Evolutionary conservation across 2,113 vertebrate species (phyloP).

Genomic region (Thunnus maccoyii): DNA sequence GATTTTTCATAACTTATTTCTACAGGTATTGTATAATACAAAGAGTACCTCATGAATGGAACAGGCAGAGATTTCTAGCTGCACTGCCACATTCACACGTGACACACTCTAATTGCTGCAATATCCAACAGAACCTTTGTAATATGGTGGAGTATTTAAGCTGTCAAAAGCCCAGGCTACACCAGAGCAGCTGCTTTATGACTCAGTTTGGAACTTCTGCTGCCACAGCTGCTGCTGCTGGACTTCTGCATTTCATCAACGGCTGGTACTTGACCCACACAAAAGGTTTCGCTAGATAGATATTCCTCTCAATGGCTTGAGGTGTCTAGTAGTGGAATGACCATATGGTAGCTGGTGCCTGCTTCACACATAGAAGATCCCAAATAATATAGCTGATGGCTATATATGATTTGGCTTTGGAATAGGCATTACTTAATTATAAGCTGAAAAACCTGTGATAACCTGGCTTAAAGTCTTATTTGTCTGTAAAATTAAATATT

Average conservation of each 20-base stretch:
- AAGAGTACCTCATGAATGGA: slow-evolving; percentile 13
- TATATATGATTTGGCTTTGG: background rate
- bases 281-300: slow-evolving; percentile 20
- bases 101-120: slow-evolving; percentile 22
- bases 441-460: background rate
- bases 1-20: background rate
- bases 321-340: background rate
- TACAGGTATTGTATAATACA: background rate
- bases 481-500: background rate
- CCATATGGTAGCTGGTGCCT: background rate
- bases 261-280: slow-evolving; percentile 16
- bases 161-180: slow-evolving; percentile 37
- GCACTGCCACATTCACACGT: background rate
- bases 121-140: slow-evolving; percentile 27
- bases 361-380: background rate
- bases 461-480: too few relatives aligned
- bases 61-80: background rate
- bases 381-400: background rate
- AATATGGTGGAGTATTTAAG: slow-evolving; percentile 47
- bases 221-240: slow-evolving; percentile 24
- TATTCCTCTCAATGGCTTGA: slow-evolving; percentile 7
- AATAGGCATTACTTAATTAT: slow-evolving; percentile 2
- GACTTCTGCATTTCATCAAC: slow-evolving; percentile 47
- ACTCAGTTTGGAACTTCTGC: slow-evolving; percentile 35
- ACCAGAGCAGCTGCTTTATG: slow-evolving; percentile 39